phyloP scores from a whole-genome alignment of 1,140 invertebrate species.

The Trichonephila clavipes region DNA sequence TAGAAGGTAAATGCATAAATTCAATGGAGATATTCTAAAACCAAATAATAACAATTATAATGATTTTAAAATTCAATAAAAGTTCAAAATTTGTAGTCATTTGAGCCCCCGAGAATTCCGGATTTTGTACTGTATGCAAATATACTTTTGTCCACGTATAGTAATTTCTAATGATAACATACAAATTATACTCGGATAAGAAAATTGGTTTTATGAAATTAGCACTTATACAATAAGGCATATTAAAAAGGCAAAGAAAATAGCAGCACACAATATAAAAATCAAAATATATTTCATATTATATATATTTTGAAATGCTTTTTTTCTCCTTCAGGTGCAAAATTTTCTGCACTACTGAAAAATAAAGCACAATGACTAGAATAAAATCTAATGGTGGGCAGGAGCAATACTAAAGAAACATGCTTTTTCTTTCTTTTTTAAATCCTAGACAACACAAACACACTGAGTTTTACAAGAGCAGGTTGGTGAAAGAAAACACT shows the following conservation, averaged over 20 bases:
- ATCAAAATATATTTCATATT: not conserved
- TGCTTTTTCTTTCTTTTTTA: not conserved
- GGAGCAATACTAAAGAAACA: not conserved
- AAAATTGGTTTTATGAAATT: not conserved
- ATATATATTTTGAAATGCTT: not conserved
- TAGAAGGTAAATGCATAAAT: too few relatives aligned
- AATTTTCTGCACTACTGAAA: not conserved
- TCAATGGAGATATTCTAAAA: too few relatives aligned
- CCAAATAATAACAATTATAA: too few relatives aligned
- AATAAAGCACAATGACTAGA: conserved; percentile 20
- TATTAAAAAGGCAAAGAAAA: not conserved
- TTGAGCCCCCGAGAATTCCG: too few relatives aligned
- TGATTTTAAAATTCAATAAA: too few relatives aligned
- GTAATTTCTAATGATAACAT: not conserved
- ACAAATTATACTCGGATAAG: not conserved
- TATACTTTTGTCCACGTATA: too few relatives aligned
- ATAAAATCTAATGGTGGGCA: conserved; percentile 34
- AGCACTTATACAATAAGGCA: not conserved
- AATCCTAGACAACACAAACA: not conserved
- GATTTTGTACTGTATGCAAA: too few relatives aligned
- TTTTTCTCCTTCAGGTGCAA: not conserved
- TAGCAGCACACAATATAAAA: not conserved
- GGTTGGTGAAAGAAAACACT: conserved; percentile 7
- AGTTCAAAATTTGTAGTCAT: too few relatives aligned
- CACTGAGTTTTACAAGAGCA: conserved; percentile 1